Evolutionary conservation across 2,113 vertebrate species (phyloP), one percentile per base, ranked within the genome.

Genomic region (Recurvirostra avosetta): DNA sequence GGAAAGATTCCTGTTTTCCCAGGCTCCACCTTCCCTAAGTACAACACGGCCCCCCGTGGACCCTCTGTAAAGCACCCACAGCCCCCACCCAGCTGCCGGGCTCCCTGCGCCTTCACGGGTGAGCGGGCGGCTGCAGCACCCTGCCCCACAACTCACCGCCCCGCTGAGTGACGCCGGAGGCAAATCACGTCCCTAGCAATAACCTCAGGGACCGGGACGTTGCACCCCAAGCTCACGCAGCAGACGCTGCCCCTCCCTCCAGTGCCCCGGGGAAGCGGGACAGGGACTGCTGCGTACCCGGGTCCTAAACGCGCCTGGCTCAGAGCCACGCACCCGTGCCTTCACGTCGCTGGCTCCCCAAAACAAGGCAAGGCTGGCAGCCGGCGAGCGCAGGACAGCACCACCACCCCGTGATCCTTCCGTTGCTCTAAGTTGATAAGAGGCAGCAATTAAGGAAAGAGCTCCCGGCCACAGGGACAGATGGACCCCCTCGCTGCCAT

Each of bases 381-480:
- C 8, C 0, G 0, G 47, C 5, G 12, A 75, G 27, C 20, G 2
- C 38, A 22, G 9, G 20, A n/a, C 38, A 81, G 38, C 87, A 55
- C 32, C 50, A 25, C 34, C 41, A 12, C 41, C 15, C 47, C 0
- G 0, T 15, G 15, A 32, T 8, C 36, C 23, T 40, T n/a, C 18
- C 3, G 0, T 30, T 43, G 38, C n/a, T 59, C 11, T 32, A 52
- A n/a, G 21, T 12, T 45, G 52, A 4, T 45, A 58, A 81, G 36
- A 67, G 30, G 50, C 73, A 78, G 55, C 23, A 63, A 41, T 66
- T 30, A 49, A 77, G 53, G 84, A 38, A 50, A 41, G 38, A 89
- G 29, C 18, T 55, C 38, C 50, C 22, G 29, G 36, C 36, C 63
- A 43, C 62, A 26, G 30, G 62, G 52, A 62, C 45, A 43, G 85